phyloP scores from a whole-genome alignment of 2,113 vertebrate genomes.

The Oryzias melastigma region DNA sequence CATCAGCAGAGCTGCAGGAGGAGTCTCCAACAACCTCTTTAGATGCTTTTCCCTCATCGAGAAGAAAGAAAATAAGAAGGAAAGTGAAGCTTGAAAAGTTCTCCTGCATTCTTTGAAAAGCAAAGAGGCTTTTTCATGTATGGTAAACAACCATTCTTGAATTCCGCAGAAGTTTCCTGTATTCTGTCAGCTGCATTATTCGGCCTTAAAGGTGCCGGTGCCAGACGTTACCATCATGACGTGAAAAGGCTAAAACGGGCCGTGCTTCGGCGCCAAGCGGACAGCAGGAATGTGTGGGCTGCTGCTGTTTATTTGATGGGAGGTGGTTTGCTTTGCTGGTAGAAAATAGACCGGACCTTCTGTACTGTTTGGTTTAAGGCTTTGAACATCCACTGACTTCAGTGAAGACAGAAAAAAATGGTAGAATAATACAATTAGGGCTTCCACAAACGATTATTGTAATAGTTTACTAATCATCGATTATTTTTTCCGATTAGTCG shows the following conservation, averaged over 20 bases:
- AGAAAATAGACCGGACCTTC: constrained; percentile 57
- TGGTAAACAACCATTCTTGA: not conserved
- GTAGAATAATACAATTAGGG: too few species aligned
- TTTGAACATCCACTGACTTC: constrained; percentile 50
- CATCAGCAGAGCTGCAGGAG: constrained; percentile 10
- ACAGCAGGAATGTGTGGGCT: constrained; percentile 42
- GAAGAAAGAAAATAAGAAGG: not conserved
- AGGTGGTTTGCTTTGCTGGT: constrained; percentile 51
- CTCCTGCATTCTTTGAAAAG: constrained; percentile 1
- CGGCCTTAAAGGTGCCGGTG: constrained; percentile 10
- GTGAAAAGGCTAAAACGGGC: constrained; percentile 23
- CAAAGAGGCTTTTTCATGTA: not conserved
- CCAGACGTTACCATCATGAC: constrained; percentile 20
- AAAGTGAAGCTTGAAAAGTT: not conserved
- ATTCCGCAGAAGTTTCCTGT: not conserved
- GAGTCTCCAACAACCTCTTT: not conserved
- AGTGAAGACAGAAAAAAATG: constrained; percentile 4
- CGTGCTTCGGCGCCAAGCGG: constrained; percentile 18
- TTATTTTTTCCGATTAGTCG: too few species aligned
- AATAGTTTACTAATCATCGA: too few species aligned
- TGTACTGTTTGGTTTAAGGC: constrained; percentile 60
- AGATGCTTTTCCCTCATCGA: constrained; percentile 1
- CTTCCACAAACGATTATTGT: too few species aligned
- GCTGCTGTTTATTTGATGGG: constrained; percentile 51
- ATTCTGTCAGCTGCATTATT: not conserved